These are phyloP conservation scores for Blastobasis adustella DNA, from an alignment of 2,888 invertebrate genomes.

Conservation along the genomic window DNA sequence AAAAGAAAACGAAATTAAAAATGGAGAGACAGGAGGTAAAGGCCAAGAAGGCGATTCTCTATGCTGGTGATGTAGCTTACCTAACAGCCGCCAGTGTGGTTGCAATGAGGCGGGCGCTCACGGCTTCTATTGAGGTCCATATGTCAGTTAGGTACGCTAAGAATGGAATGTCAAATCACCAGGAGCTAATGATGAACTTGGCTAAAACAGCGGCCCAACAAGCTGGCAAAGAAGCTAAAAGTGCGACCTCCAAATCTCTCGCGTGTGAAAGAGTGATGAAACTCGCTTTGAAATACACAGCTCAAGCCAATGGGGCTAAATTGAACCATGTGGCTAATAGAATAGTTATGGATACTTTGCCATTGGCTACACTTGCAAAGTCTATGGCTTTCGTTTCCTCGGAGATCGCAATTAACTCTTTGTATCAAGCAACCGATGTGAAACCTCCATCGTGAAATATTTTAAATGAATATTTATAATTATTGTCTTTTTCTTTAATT, in stretches of 20 bases:
- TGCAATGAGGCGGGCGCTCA: slow-evolving; percentile 60
- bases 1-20: slow-evolving; percentile 52
- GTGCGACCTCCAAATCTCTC: slow-evolving; percentile 57
- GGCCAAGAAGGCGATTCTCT: slow-evolving; percentile 65
- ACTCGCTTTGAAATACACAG: slow-evolving; percentile 60
- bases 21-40: slow-evolving; percentile 55
- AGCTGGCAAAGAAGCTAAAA: slow-evolving; percentile 66
- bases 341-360: slow-evolving; percentile 62
- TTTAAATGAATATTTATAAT: neutral
- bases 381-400: slow-evolving; percentile 68
- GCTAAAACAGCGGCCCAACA: slow-evolving; percentile 68
- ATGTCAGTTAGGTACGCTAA: slow-evolving; percentile 65
- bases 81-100: slow-evolving; percentile 65
- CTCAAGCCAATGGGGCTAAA: slow-evolving; percentile 59
- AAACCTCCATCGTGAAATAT: slow-evolving; percentile 45
- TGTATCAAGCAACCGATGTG: slow-evolving; percentile 64
- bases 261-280: slow-evolving; percentile 61
- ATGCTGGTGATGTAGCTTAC: slow-evolving; percentile 67
- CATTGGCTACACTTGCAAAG: slow-evolving; percentile 58
- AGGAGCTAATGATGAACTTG: slow-evolving; percentile 67
- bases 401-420: slow-evolving; percentile 65
- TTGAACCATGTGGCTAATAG: slow-evolving; percentile 64
- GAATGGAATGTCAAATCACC: slow-evolving; percentile 63
- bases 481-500: neutral
- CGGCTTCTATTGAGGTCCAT: slow-evolving; percentile 64